These are phyloP conservation scores for Melinaea menophilus DNA, from an alignment of 2,888 invertebrate species.

Conservation along the genomic window DNA sequence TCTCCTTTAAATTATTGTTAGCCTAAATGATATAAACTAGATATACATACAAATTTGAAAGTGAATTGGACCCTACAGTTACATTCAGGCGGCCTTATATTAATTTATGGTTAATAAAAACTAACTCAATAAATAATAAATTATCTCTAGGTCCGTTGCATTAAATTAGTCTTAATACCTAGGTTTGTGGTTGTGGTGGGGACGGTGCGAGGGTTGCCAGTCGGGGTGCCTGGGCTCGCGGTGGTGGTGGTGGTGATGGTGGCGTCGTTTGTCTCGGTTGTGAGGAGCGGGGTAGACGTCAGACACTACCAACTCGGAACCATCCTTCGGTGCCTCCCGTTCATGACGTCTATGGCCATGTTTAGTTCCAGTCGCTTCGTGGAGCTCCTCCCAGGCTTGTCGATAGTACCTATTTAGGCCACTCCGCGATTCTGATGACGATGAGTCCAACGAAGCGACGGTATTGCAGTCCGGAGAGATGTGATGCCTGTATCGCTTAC, in stretches of 20 bases:
- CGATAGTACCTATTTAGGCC: slow-evolving; percentile 93
- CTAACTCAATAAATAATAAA: slow-evolving; percentile 12
- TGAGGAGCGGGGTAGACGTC: slow-evolving; percentile 76
- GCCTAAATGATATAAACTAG: not conserved
- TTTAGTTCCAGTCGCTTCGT: slow-evolving; percentile 85
- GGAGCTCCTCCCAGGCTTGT: slow-evolving; percentile 95
- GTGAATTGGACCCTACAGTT: not conserved
- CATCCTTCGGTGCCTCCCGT: slow-evolving; percentile 81
- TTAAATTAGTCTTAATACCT: slow-evolving; percentile 55
- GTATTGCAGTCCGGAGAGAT: slow-evolving; percentile 94
- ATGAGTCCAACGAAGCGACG: slow-evolving; percentile 92
- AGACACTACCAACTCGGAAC: slow-evolving; percentile 86
- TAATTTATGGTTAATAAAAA: not conserved
- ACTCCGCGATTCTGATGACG: slow-evolving; percentile 89
- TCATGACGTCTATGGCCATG: slow-evolving; percentile 60
- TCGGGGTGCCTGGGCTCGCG: slow-evolving; percentile 80
- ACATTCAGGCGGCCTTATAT: not conserved
- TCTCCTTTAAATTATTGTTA: not conserved
- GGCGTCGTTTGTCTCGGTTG: slow-evolving; percentile 79
- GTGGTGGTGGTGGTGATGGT: slow-evolving; percentile 87
- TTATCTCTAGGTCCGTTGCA: slow-evolving; percentile 31
- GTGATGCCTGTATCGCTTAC: slow-evolving; percentile 92
- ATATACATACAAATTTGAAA: not conserved
- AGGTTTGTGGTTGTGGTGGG: slow-evolving; percentile 76
- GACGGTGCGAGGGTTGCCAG: slow-evolving; percentile 76